A percentile compares a stretch with the other conserved stretches of the same genome.
Conservation (phyloP, 92 coral and sea anemone genomes). For the Zoanthus sansibaricus region DNA sequence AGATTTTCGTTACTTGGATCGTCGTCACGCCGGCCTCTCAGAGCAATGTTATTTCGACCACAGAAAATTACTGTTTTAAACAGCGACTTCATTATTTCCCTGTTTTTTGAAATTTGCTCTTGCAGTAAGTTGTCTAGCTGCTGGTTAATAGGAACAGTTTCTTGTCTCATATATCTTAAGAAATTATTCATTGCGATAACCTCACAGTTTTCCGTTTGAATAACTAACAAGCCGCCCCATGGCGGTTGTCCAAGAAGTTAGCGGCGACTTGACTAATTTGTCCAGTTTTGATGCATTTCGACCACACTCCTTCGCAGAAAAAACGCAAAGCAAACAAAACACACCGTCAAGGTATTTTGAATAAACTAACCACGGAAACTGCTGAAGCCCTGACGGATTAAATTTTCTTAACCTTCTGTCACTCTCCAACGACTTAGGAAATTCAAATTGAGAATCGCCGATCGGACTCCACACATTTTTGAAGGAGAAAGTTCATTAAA, state of each 20-base stretch:
- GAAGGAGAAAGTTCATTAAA: constrained; percentile 37
- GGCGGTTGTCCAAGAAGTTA: no score
- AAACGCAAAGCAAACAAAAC: neutral
- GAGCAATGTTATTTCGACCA: no score
- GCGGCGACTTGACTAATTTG: neutral
- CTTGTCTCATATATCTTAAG: constrained; percentile 29
- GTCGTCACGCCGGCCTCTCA: neutral
- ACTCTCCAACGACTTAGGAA: constrained; percentile 1
- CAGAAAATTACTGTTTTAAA: neutral
- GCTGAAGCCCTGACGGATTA: neutral
- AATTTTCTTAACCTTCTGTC: neutral
- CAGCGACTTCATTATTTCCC: neutral
- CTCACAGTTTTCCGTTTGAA: neutral
- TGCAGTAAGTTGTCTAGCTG: constrained; percentile 38
- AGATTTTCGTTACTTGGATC: constrained; percentile 4
- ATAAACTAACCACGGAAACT: constrained; percentile 1
- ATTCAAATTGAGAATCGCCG: constrained; percentile 21
- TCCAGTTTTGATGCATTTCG: neutral
- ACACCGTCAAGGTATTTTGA: neutral
- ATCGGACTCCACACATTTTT: constrained; percentile 65
- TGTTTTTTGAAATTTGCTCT: constrained; percentile 26
- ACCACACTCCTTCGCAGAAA: no score
- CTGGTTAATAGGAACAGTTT: constrained; percentile 15
- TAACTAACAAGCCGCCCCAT: neutral
- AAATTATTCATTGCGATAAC: constrained; percentile 15